These are phyloP conservation scores for Scatophagus argus DNA, from an alignment of 2,113 vertebrate species.

Conservation along the genomic window DNA sequence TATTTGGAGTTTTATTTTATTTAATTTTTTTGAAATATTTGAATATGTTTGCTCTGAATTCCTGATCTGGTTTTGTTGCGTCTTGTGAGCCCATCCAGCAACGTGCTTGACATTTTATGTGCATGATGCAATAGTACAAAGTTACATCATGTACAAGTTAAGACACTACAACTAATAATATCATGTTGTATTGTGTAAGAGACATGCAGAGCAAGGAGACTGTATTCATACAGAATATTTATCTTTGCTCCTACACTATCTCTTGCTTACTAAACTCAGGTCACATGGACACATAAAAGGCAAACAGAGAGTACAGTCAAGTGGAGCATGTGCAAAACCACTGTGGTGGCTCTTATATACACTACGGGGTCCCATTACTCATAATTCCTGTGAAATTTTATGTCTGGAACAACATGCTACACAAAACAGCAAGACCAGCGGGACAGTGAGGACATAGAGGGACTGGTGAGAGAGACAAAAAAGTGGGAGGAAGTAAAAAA, in stretches of 20 bases:
- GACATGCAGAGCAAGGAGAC: too few species aligned
- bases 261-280: slow-evolving; percentile 2
- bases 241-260: slow-evolving; percentile 5
- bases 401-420: slow-evolving; percentile 27
- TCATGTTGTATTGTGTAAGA: background rate
- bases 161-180: background rate
- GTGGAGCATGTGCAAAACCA: slow-evolving; percentile 35
- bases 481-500: background rate
- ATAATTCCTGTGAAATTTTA: slow-evolving; percentile 37
- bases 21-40: background rate
- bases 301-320: slow-evolving; percentile 31
- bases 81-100: background rate
- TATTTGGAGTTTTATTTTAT: too few species aligned
- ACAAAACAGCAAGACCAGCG: slow-evolving; percentile 41
- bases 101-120: background rate
- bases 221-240: background rate
- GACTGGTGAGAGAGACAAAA: background rate
- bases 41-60: background rate
- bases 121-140: background rate
- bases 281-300: slow-evolving; percentile 17
- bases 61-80: background rate
- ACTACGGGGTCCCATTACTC: slow-evolving; percentile 31
- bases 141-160: background rate
- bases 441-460: background rate
- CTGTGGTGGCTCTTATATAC: slow-evolving; percentile 25